Percentiles rank a stretch among this genome's conserved stretches.
phyloP scores from a whole-genome alignment of 2,113 vertebrate genomes.

The Pedetes capensis region DNA sequence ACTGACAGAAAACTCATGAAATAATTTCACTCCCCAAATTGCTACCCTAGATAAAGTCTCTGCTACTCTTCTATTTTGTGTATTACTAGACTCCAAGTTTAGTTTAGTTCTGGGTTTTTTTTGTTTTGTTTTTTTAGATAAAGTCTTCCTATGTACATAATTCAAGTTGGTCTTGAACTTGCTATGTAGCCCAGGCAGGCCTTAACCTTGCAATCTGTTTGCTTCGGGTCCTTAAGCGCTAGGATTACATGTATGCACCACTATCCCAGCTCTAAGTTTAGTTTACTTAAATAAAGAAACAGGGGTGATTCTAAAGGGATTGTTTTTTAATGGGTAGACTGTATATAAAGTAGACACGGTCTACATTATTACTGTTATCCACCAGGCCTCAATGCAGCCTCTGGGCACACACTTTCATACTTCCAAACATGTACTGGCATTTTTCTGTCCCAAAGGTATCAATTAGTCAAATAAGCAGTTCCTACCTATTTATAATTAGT shows the following conservation, averaged over 20 bases:
- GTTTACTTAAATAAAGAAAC: neutral
- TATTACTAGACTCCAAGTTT: neutral
- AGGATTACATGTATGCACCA: too few relatives aligned
- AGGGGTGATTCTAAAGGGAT: neutral
- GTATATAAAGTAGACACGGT: neutral
- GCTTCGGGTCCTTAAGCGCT: too few relatives aligned
- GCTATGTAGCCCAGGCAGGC: too few relatives aligned
- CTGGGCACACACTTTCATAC: neutral
- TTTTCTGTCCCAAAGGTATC: constrained; percentile 7
- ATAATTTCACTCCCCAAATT: neutral
- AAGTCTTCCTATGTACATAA: too few relatives aligned
- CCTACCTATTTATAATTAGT: neutral
- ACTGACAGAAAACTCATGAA: neutral
- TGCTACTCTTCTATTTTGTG: neutral
- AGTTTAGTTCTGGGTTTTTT: too few relatives aligned
- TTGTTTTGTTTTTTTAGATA: too few relatives aligned
- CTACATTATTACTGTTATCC: neutral
- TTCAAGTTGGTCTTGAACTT: too few relatives aligned
- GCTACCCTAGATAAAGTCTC: neutral
- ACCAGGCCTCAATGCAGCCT: neutral
- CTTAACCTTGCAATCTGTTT: too few relatives aligned
- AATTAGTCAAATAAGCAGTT: neutral
- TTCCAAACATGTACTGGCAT: neutral
- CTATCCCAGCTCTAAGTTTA: too few relatives aligned
- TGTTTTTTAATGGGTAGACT: neutral